Evolutionary conservation across 1,140 invertebrate genomes (phyloP).

Genomic region (Drosophila cardini): DNA sequence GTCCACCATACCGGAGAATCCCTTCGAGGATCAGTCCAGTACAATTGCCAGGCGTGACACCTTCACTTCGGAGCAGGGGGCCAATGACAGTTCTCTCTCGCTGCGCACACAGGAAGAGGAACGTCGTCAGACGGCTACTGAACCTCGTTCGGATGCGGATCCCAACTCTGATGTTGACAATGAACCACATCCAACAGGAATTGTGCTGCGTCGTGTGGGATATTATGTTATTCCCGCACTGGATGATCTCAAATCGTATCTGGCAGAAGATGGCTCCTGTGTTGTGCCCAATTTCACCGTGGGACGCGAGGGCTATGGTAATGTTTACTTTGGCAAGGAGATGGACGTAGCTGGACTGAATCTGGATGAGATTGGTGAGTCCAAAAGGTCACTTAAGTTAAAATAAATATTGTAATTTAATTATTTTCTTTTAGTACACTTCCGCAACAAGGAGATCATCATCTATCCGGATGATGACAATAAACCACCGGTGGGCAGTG

Average conservation of each 20-base stretch:
- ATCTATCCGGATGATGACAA: constrained; percentile 90
- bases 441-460: constrained; percentile 91
- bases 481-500: constrained; percentile 92
- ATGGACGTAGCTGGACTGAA: constrained; percentile 96
- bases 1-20: constrained; percentile 74
- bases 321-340: constrained; percentile 94
- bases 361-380: constrained; percentile 91
- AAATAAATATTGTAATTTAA: not conserved
- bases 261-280: constrained; percentile 91
- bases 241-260: constrained; percentile 89
- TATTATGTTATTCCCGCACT: constrained; percentile 95
- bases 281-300: constrained; percentile 96
- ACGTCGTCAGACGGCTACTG: constrained; percentile 49
- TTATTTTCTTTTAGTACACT: constrained; percentile 86
- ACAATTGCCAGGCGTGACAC: constrained; percentile 57
- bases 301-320: constrained; percentile 95
- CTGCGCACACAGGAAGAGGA: constrained; percentile 60
- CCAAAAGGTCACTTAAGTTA: not conserved
- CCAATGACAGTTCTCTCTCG: constrained; percentile 61
- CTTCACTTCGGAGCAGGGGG: constrained; percentile 51
- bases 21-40: constrained; percentile 73
- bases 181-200: constrained; percentile 87
- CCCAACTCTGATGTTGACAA: constrained; percentile 70
- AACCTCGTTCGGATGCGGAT: constrained; percentile 65
- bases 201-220: constrained; percentile 89